Evolutionary conservation across 2,888 invertebrate species (phyloP).

Genomic region (Pachymerium ferrugineum): DNA sequence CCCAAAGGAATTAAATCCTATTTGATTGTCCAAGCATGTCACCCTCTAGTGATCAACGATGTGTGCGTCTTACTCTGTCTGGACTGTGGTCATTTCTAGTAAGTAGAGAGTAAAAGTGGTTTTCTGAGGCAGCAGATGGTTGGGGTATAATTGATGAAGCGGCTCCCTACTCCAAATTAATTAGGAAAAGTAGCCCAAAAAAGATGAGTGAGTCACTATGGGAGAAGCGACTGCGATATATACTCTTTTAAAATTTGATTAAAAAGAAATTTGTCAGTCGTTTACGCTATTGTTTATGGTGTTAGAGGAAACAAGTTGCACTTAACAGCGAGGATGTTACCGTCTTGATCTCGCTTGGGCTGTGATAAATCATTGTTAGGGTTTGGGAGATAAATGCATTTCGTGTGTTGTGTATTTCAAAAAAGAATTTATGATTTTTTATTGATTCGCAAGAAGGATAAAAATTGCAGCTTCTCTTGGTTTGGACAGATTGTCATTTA

Average conservation of each 20-base stretch:
- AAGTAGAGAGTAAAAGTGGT: slow-evolving; percentile 7
- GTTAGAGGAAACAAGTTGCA: too few relatives aligned
- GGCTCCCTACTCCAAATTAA: not conserved
- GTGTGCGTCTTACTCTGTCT: slow-evolving; percentile 17
- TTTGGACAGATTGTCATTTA: too few relatives aligned
- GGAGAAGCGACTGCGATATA: not conserved
- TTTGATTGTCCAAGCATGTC: slow-evolving; percentile 11
- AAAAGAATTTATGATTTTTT: too few relatives aligned
- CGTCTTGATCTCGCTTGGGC: not conserved
- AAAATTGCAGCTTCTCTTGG: too few relatives aligned
- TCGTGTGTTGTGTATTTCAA: too few relatives aligned
- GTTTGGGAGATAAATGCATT: too few relatives aligned
- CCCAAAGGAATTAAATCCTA: slow-evolving; percentile 12
- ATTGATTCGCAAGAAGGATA: too few relatives aligned
- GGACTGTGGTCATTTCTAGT: slow-evolving; percentile 10
- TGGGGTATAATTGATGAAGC: not conserved
- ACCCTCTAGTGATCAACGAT: slow-evolving; percentile 10
- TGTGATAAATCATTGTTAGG: not conserved
- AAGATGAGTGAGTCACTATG: not conserved
- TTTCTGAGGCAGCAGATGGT: slow-evolving; percentile 7
- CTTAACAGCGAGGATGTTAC: too few relatives aligned
- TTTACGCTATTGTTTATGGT: too few relatives aligned
- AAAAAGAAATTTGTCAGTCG: not conserved
- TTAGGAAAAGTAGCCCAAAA: slow-evolving; percentile 6
- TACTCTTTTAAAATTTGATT: not conserved